Conservation (phyloP, 2,113 vertebrate species). For the Syngnathus typhle region DNA sequence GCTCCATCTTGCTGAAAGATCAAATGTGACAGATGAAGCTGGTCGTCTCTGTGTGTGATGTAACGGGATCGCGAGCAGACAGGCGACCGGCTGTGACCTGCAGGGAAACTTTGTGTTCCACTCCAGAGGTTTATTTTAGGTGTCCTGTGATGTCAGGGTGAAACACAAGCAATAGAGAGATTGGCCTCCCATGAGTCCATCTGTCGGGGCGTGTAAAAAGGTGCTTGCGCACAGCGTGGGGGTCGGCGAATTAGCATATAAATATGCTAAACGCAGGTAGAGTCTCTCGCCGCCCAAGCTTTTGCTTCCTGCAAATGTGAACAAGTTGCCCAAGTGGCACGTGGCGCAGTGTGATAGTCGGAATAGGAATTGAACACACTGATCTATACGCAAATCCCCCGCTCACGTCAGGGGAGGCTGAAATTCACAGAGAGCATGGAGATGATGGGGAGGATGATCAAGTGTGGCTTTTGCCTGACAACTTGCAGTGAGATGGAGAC, state of each 20-base stretch:
- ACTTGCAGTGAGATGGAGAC: not conserved
- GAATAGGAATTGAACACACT: slow-evolving; percentile 24
- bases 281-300: not conserved
- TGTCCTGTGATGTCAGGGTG: not conserved
- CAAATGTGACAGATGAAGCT: slow-evolving; percentile 56
- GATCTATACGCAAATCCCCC: slow-evolving; percentile 27
- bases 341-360: slow-evolving; percentile 22
- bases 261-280: slow-evolving; percentile 14
- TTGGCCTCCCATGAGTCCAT: not conserved
- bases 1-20: slow-evolving; percentile 47
- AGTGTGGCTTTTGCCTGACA: slow-evolving; percentile 2
- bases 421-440: slow-evolving; percentile 22
- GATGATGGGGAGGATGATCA: slow-evolving; percentile 22
- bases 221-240: slow-evolving; percentile 1
- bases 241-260: slow-evolving; percentile 25
- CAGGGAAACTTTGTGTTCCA: slow-evolving; percentile 49
- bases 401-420: slow-evolving; percentile 20
- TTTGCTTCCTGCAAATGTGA: slow-evolving; percentile 4
- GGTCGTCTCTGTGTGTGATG: slow-evolving; percentile 52
- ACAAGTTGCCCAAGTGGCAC: slow-evolving; percentile 12
- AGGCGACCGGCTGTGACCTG: slow-evolving; percentile 54
- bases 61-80: slow-evolving; percentile 44
- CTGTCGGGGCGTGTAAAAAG: slow-evolving; percentile 5
- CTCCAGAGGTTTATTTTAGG: slow-evolving; percentile 39
- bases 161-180: slow-evolving; percentile 5